Base-by-base conservation (phyloP, 2,113 vertebrate genomes). In the Astatoreochromis straeleni region DNA sequence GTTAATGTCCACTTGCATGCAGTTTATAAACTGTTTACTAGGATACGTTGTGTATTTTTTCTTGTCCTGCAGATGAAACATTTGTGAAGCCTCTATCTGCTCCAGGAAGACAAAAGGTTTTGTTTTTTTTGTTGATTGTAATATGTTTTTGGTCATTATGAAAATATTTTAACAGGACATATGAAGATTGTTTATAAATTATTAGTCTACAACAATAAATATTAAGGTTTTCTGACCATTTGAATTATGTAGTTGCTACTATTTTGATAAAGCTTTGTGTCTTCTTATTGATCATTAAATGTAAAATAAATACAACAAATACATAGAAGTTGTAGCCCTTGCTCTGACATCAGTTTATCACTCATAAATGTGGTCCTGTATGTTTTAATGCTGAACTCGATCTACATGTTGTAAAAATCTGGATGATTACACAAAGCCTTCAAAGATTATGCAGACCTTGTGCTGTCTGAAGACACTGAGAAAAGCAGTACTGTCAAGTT, bases 1-100 rank as follows among this genome's bases (percentile, higher is more conserved):
- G 4, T 0, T 57, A 14, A 14, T 14, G 21, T 0, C 12, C 54
- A 26, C 12, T 57, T 1, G 0, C 54, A 57, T 57, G 54, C 54
- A 26, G 11, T 57, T 7, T 29, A 29, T 29, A 57, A 4, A 29
- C 29, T 57, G 16, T 49, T 17, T 49, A 7, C 16, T 0, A 49
- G 45, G 3, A 49, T 4, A 49, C 17, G 7, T 8, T 49, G 1
- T 49, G 0, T 5, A 7, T 26, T 1, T 57, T 58, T 1, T 58
- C 24, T 58, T 31, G 7, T 58, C 4, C 3, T 58, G 26, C 55
- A 58, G 24, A 58, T 58, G 24, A 58, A 58, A 58, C 26, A 58
- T 29, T 29, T 58, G 4, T 31, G 55, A 58, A 31, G 55, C 0
- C 55, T 58, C 13, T 16, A 31, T 16, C 26, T 58, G 55, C 13